These are phyloP conservation scores for Anorthoa munda DNA, from an alignment of 2,888 invertebrate species.

Conservation along the genomic window DNA sequence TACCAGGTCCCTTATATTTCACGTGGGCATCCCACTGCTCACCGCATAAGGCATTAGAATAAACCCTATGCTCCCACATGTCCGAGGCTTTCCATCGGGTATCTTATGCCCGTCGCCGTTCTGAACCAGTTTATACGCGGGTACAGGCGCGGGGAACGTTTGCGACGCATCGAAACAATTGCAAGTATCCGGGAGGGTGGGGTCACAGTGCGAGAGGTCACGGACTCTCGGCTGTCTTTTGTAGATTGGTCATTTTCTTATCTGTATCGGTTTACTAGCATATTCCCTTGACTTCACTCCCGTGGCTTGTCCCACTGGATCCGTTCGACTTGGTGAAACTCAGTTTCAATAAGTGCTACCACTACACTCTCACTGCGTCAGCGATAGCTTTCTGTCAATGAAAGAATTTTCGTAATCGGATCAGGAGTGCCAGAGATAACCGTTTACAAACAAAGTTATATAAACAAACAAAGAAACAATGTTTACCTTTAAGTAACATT, in stretches of 20 bases:
- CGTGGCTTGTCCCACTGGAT: too few relatives aligned
- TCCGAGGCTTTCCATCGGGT: slow-evolving; percentile 9
- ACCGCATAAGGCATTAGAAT: neutral
- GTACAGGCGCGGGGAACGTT: slow-evolving; percentile 26
- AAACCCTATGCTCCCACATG: neutral
- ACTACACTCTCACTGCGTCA: neutral
- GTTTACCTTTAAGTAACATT: neutral
- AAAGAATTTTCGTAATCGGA: neutral
- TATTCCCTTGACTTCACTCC: neutral
- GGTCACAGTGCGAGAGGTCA: slow-evolving; percentile 32
- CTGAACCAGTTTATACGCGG: slow-evolving; percentile 13
- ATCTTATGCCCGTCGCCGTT: neutral
- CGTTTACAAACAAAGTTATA: too few relatives aligned
- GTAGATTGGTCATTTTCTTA: neutral
- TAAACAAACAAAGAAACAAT: too few relatives aligned
- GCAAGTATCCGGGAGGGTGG: slow-evolving; percentile 57
- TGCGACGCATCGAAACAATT: slow-evolving; percentile 56
- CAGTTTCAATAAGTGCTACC: neutral
- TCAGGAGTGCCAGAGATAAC: neutral
- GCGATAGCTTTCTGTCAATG: neutral
- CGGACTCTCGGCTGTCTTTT: neutral
- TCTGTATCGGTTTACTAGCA: neutral
- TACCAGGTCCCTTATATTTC: neutral
- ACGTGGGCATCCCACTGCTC: too few relatives aligned
- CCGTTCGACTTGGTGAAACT: too few relatives aligned